Evolutionary conservation across 2,797 vertebrate species (phyloP).

Genomic region (Oryzias sinensis): DNA sequence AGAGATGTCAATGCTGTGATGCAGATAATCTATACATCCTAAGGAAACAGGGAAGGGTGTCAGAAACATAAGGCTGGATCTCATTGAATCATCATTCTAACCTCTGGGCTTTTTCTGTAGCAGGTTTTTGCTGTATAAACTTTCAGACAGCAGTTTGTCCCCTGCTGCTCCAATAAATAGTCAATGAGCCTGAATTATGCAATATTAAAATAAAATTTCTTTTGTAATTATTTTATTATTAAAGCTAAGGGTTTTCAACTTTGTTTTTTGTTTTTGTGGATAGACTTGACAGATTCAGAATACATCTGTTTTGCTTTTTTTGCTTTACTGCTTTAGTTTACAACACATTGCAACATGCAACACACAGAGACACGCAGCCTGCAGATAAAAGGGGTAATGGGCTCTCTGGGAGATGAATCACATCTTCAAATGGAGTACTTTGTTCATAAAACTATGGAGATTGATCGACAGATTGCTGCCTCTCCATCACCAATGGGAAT

Average conservation of each 20-base stretch:
- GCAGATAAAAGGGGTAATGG: no score
- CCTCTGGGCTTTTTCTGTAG: slow-evolving; percentile 48
- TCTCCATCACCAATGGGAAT: no score
- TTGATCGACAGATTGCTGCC: no score
- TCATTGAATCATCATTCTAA: neutral
- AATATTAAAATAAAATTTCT: slow-evolving; percentile 61
- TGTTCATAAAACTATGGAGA: no score
- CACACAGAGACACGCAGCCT: no score
- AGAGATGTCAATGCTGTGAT: no score
- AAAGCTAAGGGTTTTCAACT: slow-evolving; percentile 44
- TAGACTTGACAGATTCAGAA: slow-evolving; percentile 20
- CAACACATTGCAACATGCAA: no score
- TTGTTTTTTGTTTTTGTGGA: slow-evolving; percentile 33
- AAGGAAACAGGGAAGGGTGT: no score
- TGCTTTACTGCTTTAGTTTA: neutral
- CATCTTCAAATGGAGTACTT: no score
- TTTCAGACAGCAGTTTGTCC: slow-evolving; percentile 55
- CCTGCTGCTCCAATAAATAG: slow-evolving; percentile 60
- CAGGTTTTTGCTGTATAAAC: slow-evolving; percentile 52
- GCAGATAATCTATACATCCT: no score
- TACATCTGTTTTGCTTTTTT: slow-evolving; percentile 6
- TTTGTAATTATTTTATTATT: slow-evolving; percentile 68
- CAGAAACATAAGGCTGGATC: no score
- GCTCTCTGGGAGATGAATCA: no score
- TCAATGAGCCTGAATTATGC: slow-evolving; percentile 71